Evolutionary conservation across 2,113 vertebrate species (phyloP).

Genomic region (Eptesicus fuscus): DNA sequence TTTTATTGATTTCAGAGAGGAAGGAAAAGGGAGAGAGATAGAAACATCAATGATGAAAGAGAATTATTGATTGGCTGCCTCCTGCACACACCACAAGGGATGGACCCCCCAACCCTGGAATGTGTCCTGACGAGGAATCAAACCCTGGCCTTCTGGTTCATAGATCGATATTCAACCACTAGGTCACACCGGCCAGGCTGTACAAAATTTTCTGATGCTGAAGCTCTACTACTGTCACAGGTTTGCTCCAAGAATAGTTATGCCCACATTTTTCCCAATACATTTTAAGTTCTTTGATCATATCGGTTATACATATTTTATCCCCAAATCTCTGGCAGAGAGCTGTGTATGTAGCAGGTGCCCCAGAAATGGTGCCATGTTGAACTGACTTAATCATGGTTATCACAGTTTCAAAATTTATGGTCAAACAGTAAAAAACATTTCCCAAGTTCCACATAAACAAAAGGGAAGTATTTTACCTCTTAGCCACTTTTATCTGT

Average conservation of each 20-base stretch:
- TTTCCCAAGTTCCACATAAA: constrained; percentile 66
- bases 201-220: neutral
- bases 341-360: neutral
- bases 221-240: neutral
- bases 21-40: too few relatives aligned
- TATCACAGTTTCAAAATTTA: constrained; percentile 54
- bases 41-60: too few relatives aligned
- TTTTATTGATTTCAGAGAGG: too few relatives aligned
- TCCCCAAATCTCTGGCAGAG: neutral
- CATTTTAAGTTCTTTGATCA: neutral
- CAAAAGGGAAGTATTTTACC: constrained; percentile 59
- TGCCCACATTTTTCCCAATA: neutral
- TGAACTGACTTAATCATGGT: constrained; percentile 41
- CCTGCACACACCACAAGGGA: too few relatives aligned
- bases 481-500: constrained; percentile 63
- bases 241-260: neutral
- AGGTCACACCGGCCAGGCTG: too few relatives aligned
- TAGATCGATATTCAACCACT: too few relatives aligned
- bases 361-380: neutral
- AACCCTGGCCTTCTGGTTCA: too few relatives aligned
- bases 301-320: constrained; percentile 5
- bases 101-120: too few relatives aligned
- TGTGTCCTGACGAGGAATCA: too few relatives aligned
- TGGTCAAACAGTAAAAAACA: constrained; percentile 27
- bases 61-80: too few relatives aligned